Base-by-base conservation (phyloP, 1,140 invertebrate species). In the Lasioglossum albipes region DNA sequence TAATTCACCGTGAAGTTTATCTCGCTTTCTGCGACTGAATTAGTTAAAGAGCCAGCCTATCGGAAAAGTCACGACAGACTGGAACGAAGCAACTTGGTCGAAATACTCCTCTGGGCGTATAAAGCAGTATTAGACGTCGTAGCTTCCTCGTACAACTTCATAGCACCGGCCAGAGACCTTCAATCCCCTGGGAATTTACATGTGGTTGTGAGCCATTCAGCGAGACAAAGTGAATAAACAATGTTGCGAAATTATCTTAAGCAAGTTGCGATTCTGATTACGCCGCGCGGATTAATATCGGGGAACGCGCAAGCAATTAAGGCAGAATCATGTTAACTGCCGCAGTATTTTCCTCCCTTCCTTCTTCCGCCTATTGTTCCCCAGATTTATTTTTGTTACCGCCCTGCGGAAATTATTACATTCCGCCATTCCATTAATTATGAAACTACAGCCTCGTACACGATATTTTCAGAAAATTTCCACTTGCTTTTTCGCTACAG, bases 1-100 rank as follows among this genome's bases (percentile, higher is more conserved):
- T 86, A 86, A 88, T 85, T 78, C 83, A 49, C 61, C 10, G 13
- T 67, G 77, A 87, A 85, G 87, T 88, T 89, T 82, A 81, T 79
- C 66, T 72, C 36, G 31, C 42, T 49, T 61, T 22, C 59, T 20
- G n/a, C 64, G 52, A 42, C 79, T 89, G 85, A 90, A 88, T 90
- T 90, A 87, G 83, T 90, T 89, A 84, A 90, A 90, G 79, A 86
- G 82, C 75, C 82, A 86, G 82, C 77, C 82, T 87, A 90, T 89
- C 82, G 82, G 78, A 89, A 89, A 89, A 89, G 82, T 82, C 68
- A 83, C 84, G 84, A 83, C 83, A 89, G 86, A 88, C 83, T 78
- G 82, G 83, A 89, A 89, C 81, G 86, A 88, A 84, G 74, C 80
- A 85, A 89, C 87, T 87, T 82, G 64, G 85, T 61, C 77, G 84